phyloP scores from a whole-genome alignment of 2,113 vertebrate genomes.

The Thymallus thymallus region DNA sequence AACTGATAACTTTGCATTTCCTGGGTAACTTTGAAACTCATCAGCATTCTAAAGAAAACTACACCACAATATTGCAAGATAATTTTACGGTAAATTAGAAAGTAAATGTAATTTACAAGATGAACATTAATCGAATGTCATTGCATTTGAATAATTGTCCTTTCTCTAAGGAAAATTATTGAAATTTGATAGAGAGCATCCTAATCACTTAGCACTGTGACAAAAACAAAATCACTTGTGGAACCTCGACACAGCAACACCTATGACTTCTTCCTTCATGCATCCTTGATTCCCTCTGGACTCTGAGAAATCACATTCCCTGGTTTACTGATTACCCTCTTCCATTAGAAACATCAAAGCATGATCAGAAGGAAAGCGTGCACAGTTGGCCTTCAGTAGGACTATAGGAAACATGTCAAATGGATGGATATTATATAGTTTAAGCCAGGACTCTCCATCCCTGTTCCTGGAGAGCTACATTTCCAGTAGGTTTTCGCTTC shows the following conservation, averaged over 20 bases:
- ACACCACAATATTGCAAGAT: slow-evolving; percentile 39
- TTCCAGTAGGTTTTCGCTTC: too few species aligned
- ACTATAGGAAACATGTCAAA: too few species aligned
- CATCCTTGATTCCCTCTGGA: background rate
- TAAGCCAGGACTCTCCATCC: too few species aligned
- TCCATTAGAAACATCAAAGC: too few species aligned
- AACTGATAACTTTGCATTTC: too few species aligned
- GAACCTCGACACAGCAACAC: slow-evolving; percentile 10
- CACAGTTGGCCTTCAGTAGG: too few species aligned
- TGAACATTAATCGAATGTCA: slow-evolving; percentile 60
- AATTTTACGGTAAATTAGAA: slow-evolving; percentile 56
- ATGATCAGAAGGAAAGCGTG: too few species aligned
- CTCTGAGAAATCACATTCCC: too few species aligned
- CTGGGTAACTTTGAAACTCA: slow-evolving; percentile 21
- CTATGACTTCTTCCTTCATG: background rate
- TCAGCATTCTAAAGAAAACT: slow-evolving; percentile 56
- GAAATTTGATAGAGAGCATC: slow-evolving; percentile 26
- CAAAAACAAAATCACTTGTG: slow-evolving; percentile 16
- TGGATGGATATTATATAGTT: too few species aligned
- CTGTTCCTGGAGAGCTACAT: too few species aligned
- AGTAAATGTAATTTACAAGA: slow-evolving; percentile 61
- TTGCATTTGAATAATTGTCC: slow-evolving; percentile 51
- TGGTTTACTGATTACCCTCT: too few species aligned
- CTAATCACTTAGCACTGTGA: slow-evolving; percentile 25
- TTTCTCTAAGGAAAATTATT: slow-evolving; percentile 50